Base-by-base conservation (phyloP, 2,888 invertebrate species). In the Aporophyla lueneburgensis region DNA sequence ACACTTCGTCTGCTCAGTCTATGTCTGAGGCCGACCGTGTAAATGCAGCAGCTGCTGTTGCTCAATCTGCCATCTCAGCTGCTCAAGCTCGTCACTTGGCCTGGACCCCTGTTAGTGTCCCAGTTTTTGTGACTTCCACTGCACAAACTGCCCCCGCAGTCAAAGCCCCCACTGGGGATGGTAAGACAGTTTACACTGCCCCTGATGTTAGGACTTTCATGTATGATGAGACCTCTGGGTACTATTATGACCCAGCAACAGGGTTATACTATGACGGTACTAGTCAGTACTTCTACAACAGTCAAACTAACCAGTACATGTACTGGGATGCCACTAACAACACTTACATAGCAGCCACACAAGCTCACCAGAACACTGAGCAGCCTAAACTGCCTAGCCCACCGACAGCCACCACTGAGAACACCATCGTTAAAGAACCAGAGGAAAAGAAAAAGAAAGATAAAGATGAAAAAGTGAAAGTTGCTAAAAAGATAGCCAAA, bases 401-500 rank as follows among this genome's bases (percentile, higher is more conserved):
- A 61, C 93, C 93, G 19, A 79, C 91, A 51, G 92, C 93, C 21
- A 92, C 95, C 0, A 88, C 87, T 19, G 94, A 93, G 59, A 93
- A 94, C 54, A 94, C 94, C 3, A 95, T 94, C 72, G 88, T 85
- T 7, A 95, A 95, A 86, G 96, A 96, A 27, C 93, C 94, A 0
- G 95, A 95, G 21, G 97, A 97, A 79, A 97, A 97, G 81, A 98
- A 97, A 93, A 98, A 98, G 93, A 97, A 97, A 87, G 98, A 97
- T 65, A 98, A 98, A 88, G 98, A 98, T 80, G 99, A 99, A 89
- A 99, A 99, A 96, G 99, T 99, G 0, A 99, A 99, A 95, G 99
- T 99, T 19, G 99, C 99, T 9, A 99, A 99, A 93, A 99, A 99
- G 94, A 99, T 99, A 87, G 99, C 99, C 0, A 99, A 99, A 96